Evolutionary conservation across 1,140 invertebrate genomes (phyloP), one percentile per base, ranked within the genome.

Genomic region (Calycopis cecrops): DNA sequence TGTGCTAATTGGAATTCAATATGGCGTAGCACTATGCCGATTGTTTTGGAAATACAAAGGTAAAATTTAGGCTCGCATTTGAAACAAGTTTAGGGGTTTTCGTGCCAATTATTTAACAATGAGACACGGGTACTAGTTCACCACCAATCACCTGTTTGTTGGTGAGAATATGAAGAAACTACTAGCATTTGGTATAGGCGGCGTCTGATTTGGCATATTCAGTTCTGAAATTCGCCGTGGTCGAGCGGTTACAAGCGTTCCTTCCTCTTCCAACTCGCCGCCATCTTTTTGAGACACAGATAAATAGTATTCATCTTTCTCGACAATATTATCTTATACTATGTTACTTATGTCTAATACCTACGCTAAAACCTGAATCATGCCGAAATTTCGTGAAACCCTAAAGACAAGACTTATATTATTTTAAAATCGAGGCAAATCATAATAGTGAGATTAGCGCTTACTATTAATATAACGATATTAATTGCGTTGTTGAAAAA

Each of bases 151-250:
- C 95, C 93, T 95, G 92, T 98, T 99, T 33, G 92, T 97, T 79
- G 93, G 94, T 67, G 95, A 95, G 88, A 99, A 98, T 83, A 99
- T 90, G 91, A 99, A 99, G 89, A 99, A 97, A 69, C 98, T 96
- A 79, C 94, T 94, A 76, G 93, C 95, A 77, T 94, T 93, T 63
- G 98, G 98, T 85, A 99, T 99, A 53, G 98, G 97, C 87, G 95
- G 93, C 79, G 93, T 94, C 90, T 97, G 93, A 62, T 92, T 96
- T 37, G 93, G 91, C 71, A 92, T 93, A 87, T 95, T 96, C 72
- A 96, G 91, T 88, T 98, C 96, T 28, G 97, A 98, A 90, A 98
- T 93, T 71, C 97, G 91, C 67, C 97, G 90, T 44, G 97, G 97
- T 68, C 96, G 91, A 71, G 91, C 94, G 55, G 93, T 92, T 62